Evolutionary conservation across 2,888 invertebrate species (phyloP), one percentile per base, ranked within the genome.

Genomic region (Hydroisotoma schaefferi): DNA sequence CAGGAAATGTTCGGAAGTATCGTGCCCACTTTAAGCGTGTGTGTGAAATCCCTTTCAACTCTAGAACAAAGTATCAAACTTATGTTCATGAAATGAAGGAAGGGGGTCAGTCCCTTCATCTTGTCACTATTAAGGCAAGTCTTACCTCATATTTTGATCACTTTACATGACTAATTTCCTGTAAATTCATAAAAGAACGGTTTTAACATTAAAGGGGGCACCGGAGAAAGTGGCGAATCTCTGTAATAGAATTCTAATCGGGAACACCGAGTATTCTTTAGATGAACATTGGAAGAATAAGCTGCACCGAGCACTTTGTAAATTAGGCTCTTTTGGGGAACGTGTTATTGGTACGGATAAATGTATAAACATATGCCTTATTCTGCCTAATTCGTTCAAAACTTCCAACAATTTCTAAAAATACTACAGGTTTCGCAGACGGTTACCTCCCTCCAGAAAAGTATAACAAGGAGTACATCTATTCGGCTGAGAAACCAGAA

Each of bases 21-120:
- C 40, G 70, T 20, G 58, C 57, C 49, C 60, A 60, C n/a, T 64
- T 62, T 47, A 61, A 61, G 10, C 69, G 65, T 52, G 28, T 70
- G n/a, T 70, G 61, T 55, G 70, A 70, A 49, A 59, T 70, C 12
- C 72, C 71, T 2, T 71, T 71, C 56, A 71, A 70, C 43, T 70
- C 68, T 10, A 55, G 66, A 2, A 67, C 59, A 2, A 72, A 70
- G 51, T 61, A 62, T 52, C 68, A 72, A 60, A 54, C 60, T 2
- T 70, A 63, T 15, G 66, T 72, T 15, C 69, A 72, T 38, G 59
- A 67, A 12, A 40, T 61, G n/a, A 23, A 56, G 2, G 59, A 58
- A 10, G 18, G 37, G 3, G 22, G 22, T 37, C 20, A 28, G 6
- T 12, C 15, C 10, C n/a, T 15, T 37, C 49, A 49, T 29, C 27